Conservation (phyloP, 1,140 invertebrate species). For the Euglossa dilemma region DNA sequence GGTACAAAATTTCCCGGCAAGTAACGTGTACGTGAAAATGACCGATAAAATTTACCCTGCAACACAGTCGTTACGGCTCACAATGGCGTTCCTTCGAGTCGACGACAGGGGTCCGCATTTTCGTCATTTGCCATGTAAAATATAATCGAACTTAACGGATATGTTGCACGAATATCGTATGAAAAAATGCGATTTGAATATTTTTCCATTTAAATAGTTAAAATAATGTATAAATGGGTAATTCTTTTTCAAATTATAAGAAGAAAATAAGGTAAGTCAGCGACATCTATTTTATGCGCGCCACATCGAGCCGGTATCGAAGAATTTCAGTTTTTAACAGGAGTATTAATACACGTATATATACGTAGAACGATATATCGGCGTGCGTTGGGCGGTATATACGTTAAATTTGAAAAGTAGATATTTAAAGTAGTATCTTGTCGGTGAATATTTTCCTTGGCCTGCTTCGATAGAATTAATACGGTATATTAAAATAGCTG, state of each 20-base stretch:
- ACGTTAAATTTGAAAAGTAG: neutral
- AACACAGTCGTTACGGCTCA: constrained; percentile 89
- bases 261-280: neutral
- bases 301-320: constrained; percentile 36
- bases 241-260: neutral
- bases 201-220: constrained; percentile 24
- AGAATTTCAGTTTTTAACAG: constrained; percentile 29
- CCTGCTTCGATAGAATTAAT: neutral
- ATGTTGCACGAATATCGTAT: too few species aligned
- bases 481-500: neutral
- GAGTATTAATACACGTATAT: neutral
- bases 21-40: constrained; percentile 86
- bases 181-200: constrained; percentile 56
- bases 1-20: constrained; percentile 84
- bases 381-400: neutral
- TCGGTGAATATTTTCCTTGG: neutral
- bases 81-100: constrained; percentile 88
- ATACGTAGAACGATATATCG: neutral
- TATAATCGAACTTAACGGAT: neutral
- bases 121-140: constrained; percentile 64
- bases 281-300: constrained; percentile 52
- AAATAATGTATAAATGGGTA: constrained; percentile 39
- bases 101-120: constrained; percentile 74
- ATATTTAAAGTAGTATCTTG: too few species aligned
- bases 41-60: constrained; percentile 85